Base-by-base conservation (phyloP, 2,888 invertebrate genomes). In the Oscheius sp. region DNA sequence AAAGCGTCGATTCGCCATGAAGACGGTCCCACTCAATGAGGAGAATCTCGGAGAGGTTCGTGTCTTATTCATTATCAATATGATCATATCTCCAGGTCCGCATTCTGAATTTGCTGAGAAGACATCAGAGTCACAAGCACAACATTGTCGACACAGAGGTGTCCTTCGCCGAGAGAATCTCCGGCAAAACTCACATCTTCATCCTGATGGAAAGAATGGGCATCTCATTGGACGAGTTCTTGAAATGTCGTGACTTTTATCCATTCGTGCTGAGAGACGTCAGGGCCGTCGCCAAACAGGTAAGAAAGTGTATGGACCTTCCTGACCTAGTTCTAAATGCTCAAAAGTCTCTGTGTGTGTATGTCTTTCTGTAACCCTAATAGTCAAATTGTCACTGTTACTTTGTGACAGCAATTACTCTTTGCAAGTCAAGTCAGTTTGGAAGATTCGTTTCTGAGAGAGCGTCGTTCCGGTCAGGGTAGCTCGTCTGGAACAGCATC, bases 201-300 rank as follows among this genome's bases (percentile, higher is more conserved):
- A 29, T 60, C 35, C 60, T 60, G 37, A 60, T 60, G 60, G 60
- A 60, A n/a, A 33, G 60, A 37, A 60, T 60, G 60, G 37, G 60
- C 60, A 35, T 29, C 11, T 60, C 60, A 1, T n/a, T 60, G 2
- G 32, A 7, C n/a, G 60, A 60, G n/a, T 60, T 60, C 37, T 37
- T 37, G 5, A 33, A 37, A 2, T 37, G 37, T 60, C 60, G 60
- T 2, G 37, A n/a, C 35, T 37, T 4, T 1, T 37, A 60, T n/a
- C 60, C 60, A 10, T 60, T 60, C n/a, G n/a, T 13, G 9, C 37
- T 60, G 11, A 35, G 35, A 13, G 60, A 60, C 7, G 37, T 60
- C 35, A 60, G 10, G 10, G 37, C 10, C 2, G 37, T 60, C 1
- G 60, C 11, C 11, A 60, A 37, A 35, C 60, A 60, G 60, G 13